phyloP scores from a whole-genome alignment of 2,888 invertebrate species.

The Cosmia trapezina region DNA sequence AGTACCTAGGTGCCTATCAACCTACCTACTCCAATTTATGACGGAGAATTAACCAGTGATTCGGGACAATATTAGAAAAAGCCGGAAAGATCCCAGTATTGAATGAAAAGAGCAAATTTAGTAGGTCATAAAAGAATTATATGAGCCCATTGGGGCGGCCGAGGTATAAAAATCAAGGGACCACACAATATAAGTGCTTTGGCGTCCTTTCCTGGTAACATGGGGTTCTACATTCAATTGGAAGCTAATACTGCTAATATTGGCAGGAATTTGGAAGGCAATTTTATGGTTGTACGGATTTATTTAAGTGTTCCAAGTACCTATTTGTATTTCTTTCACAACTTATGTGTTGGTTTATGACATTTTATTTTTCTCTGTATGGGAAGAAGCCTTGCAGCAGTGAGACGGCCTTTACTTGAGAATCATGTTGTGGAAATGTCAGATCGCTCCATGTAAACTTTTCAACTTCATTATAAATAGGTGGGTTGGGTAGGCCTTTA shows the following conservation, averaged over 20 bases:
- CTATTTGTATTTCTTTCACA: background rate
- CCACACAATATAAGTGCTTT: slow-evolving; percentile 39
- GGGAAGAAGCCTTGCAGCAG: background rate
- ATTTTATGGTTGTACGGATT: slow-evolving; percentile 38
- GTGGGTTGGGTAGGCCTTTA: no score
- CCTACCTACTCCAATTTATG: slow-evolving; percentile 4
- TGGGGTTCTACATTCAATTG: slow-evolving; percentile 41
- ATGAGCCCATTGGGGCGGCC: slow-evolving; percentile 31
- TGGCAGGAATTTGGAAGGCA: slow-evolving; percentile 19
- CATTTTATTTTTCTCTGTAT: background rate
- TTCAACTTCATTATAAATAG: no score
- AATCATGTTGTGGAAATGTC: no score
- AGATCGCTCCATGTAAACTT: background rate
- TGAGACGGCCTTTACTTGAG: no score
- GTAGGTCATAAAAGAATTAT: slow-evolving; percentile 54
- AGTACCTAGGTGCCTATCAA: no score
- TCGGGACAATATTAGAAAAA: slow-evolving; percentile 38
- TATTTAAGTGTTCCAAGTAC: slow-evolving; percentile 16
- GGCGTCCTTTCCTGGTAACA: slow-evolving; percentile 11
- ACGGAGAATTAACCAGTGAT: slow-evolving; percentile 38
- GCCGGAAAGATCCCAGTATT: slow-evolving; percentile 39
- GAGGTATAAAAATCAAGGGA: slow-evolving; percentile 45
- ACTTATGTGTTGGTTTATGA: background rate
- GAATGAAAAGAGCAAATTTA: slow-evolving; percentile 57
- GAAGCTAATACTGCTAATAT: slow-evolving; percentile 33